These are phyloP conservation scores for Junonia oenone DNA, from an alignment of 2,888 invertebrate species.

Conservation along the genomic window DNA sequence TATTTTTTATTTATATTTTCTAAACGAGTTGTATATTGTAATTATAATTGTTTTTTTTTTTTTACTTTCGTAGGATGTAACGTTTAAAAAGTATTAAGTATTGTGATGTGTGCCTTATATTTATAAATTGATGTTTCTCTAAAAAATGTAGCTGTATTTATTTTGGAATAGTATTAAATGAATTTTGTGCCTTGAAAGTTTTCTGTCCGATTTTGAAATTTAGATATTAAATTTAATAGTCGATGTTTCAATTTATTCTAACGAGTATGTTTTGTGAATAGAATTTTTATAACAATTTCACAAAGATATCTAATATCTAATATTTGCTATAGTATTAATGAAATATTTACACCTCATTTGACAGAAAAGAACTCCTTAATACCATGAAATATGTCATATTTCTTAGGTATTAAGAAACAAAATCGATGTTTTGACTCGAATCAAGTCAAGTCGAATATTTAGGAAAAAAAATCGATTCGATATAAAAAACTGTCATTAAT, in stretches of 20 bases:
- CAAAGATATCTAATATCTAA: too few relatives aligned
- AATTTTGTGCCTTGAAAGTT: constrained; percentile 28
- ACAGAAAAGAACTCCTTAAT: too few relatives aligned
- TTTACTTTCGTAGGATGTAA: background rate
- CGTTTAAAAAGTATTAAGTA: constrained; percentile 5
- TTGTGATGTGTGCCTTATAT: constrained; percentile 15
- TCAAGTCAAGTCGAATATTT: too few relatives aligned
- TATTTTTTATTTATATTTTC: constrained; percentile 10
- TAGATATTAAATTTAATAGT: background rate
- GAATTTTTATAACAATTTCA: background rate
- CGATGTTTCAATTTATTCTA: background rate
- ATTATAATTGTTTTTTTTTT: background rate
- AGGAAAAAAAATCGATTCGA: background rate
- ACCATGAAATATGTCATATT: too few relatives aligned
- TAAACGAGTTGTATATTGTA: constrained; percentile 11
- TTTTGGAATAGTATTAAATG: background rate
- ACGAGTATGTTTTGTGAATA: background rate
- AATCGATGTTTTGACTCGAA: too few relatives aligned
- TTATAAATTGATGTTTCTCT: background rate
- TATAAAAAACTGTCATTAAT: background rate
- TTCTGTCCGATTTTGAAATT: background rate
- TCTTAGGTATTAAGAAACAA: too few relatives aligned
- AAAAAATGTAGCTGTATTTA: background rate
- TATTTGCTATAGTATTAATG: too few relatives aligned
- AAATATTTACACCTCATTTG: too few relatives aligned